These are phyloP conservation scores for Agonopterix subpropinquella DNA, from an alignment of 2,888 invertebrate genomes.

Conservation along the genomic window DNA sequence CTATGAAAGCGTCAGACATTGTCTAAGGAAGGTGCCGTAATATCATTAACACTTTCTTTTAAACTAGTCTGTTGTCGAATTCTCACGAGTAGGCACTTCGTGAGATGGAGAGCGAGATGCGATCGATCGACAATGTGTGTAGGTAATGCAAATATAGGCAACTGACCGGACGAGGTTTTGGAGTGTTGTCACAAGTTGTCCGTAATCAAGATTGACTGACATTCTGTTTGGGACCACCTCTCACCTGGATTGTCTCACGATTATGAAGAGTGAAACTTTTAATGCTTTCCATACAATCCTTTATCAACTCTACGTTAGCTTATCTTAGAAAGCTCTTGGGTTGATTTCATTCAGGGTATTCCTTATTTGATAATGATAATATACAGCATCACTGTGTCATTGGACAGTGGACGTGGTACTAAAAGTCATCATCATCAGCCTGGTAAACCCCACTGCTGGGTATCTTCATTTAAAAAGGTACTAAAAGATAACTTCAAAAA, in stretches of 20 bases:
- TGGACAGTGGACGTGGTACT: too few species aligned
- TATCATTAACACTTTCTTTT: slow-evolving; percentile 31
- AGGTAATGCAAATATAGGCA: slow-evolving; percentile 9
- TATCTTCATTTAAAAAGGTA: too few species aligned
- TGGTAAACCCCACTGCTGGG: too few species aligned
- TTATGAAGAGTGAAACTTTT: too few species aligned
- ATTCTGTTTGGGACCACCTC: slow-evolving; percentile 13
- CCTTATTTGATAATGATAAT: too few species aligned
- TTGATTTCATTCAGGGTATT: too few species aligned
- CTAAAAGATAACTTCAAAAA: too few species aligned
- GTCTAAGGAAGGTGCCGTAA: slow-evolving; percentile 20
- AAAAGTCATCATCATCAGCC: too few species aligned
- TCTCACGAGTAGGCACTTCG: slow-evolving; percentile 29
- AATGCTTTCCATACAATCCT: too few species aligned
- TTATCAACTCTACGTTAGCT: too few species aligned
- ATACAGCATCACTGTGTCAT: too few species aligned
- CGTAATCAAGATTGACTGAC: slow-evolving; percentile 24
- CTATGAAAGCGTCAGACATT: slow-evolving; percentile 45
- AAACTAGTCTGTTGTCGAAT: slow-evolving; percentile 13
- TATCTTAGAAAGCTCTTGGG: too few species aligned
- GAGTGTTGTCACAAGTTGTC: slow-evolving; percentile 20
- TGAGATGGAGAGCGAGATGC: slow-evolving; percentile 22
- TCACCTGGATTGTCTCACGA: slow-evolving; percentile 2
- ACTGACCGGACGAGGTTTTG: slow-evolving; percentile 21
- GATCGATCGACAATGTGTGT: slow-evolving; percentile 33